A percentile compares a stretch with the other conserved stretches of the same genome.
These are phyloP conservation scores for Phenacoccus solenopsis DNA, from an alignment of 1,140 invertebrate species.

Conservation along the genomic window DNA sequence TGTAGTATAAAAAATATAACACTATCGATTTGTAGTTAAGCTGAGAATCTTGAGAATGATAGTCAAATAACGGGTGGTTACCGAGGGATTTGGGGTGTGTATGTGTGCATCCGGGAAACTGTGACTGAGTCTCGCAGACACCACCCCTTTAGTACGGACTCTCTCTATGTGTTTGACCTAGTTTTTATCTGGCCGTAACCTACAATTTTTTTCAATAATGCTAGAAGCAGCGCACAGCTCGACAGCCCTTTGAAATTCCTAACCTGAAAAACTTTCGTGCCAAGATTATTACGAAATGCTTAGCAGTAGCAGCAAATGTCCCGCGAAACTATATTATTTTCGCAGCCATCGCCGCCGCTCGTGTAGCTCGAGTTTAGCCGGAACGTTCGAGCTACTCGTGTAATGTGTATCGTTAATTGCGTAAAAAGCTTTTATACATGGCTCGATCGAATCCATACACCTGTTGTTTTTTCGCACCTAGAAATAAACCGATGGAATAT, in stretches of 20 bases:
- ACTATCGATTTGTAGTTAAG: background rate
- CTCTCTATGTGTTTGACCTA: background rate
- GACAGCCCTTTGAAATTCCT: background rate
- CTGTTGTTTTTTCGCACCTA: slow-evolving; percentile 1
- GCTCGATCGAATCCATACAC: background rate
- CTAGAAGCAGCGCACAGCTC: background rate
- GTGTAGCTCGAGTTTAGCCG: background rate
- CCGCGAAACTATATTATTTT: background rate
- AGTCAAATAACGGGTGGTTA: background rate
- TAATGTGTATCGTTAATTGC: background rate
- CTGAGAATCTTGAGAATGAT: background rate
- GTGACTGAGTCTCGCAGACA: background rate
- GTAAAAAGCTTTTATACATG: background rate
- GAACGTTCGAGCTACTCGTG: background rate
- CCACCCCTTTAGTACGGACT: background rate
- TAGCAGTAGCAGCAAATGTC: background rate
- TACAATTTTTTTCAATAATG: slow-evolving; percentile 3
- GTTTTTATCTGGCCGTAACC: slow-evolving; percentile 1
- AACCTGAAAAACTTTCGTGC: background rate
- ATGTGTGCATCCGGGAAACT: slow-evolving; percentile 1
- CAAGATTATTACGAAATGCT: background rate
- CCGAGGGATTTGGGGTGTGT: background rate
- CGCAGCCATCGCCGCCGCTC: background rate
- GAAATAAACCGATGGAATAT: background rate
- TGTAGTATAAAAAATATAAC: background rate